Conservation (phyloP, 2,113 vertebrate species). For the Brachyistius frenatus region DNA sequence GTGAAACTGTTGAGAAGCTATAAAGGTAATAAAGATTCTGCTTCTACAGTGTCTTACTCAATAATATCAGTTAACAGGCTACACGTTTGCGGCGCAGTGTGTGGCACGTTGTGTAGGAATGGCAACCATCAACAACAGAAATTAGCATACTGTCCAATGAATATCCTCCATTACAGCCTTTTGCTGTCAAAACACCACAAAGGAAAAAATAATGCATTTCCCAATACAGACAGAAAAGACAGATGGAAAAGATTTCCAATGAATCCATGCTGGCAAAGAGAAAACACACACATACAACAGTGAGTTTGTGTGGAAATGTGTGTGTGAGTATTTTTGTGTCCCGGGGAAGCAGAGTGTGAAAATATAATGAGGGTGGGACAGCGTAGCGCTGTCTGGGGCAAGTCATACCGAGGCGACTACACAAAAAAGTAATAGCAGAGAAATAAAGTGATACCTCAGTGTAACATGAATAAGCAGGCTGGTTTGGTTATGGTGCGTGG, state of each 20-base stretch:
- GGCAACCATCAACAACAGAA: background rate
- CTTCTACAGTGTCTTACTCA: background rate
- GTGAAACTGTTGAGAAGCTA: too few species aligned
- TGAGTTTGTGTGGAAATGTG: constrained; percentile 36
- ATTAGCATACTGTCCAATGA: background rate
- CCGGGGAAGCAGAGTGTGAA: constrained; percentile 76
- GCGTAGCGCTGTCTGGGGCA: constrained; percentile 72
- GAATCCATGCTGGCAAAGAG: constrained; percentile 36
- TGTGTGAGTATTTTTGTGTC: constrained; percentile 49
- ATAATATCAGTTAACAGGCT: background rate
- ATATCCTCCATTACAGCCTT: background rate
- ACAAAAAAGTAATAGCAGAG: constrained; percentile 66
- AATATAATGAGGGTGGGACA: constrained; percentile 83
- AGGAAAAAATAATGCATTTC: constrained; percentile 18
- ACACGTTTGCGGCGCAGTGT: background rate
- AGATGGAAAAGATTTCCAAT: constrained; percentile 20
- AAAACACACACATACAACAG: constrained; percentile 35
- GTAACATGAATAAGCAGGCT: constrained; percentile 71
- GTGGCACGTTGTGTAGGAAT: background rate
- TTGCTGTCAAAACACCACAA: background rate
- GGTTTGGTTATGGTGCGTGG: constrained; percentile 67
- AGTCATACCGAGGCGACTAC: constrained; percentile 69
- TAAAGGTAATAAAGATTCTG: too few species aligned
- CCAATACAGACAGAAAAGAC: background rate
- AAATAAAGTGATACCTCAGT: constrained; percentile 72